Base-by-base conservation (phyloP, 2,113 vertebrate species). In the Percopsis transmontana region DNA sequence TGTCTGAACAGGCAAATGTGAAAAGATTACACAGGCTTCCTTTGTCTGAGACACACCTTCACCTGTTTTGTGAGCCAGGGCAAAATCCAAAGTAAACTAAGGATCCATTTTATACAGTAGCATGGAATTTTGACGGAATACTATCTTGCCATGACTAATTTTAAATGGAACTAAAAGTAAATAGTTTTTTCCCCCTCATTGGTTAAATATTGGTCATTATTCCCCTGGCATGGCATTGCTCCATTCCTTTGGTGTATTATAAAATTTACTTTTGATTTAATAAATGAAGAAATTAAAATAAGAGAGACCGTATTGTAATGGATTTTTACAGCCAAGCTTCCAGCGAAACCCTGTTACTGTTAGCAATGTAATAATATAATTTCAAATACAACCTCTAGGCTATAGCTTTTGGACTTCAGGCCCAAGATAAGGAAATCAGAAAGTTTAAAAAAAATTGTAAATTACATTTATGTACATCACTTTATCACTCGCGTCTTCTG, bases 41-140 rank as follows among this genome's bases (percentile, higher is more conserved):
- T 33, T 12, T 33, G 39, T 18, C 45, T 16, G 12, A 38, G 19
- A 20, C 68, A 56, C 68, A 44, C 53, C 71, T 53, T 48, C 19
- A 44, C 60, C 21, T 65, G 68, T 74, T 66, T 38, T 62, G 23
- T 21, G 61, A 73, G 39, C 70, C 42, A 74, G 23, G 24, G 23
- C 51, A 69, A 51, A 38, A 52, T 24, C 20, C 13, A 18, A 2
- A 9, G 13, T 45, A 40, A 62, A 57, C 20, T 13, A 2, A 15
- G 1, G 19, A 39, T 38, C n/a, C 18, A 38, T 57, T 12, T 38
- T 8, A 44, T 7, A 19, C 7, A 19, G 19, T 21, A 23, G 5
- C 3, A 5, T 23, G 3, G n/a, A 1, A 23, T 3, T 19, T 50
- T 11, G 4, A 50, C 8, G 47, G n/a, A 19, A 50, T 10, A 19